Evolutionary conservation across 1,140 invertebrate species (phyloP).

Genomic region (Penaeus chinensis): DNA sequence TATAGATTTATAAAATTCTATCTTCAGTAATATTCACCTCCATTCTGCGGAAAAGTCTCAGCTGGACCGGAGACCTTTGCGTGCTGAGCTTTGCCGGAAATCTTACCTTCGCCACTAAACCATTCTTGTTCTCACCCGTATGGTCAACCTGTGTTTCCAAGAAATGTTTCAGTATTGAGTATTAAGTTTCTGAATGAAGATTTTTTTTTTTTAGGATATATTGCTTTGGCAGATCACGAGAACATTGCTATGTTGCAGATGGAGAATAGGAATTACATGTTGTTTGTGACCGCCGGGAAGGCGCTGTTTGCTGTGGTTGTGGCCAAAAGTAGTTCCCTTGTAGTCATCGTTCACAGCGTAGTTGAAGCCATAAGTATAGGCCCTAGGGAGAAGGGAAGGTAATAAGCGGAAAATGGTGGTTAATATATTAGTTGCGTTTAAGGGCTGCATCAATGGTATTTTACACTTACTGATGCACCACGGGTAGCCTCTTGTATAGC

Average conservation of each 20-base stretch:
- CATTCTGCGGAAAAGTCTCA: constrained; percentile 25
- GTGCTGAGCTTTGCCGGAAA: constrained; percentile 44
- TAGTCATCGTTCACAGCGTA: constrained; percentile 43
- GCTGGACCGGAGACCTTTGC: constrained; percentile 19
- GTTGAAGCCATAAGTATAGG: constrained; percentile 27
- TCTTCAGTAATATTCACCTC: constrained; percentile 9
- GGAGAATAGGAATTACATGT: neutral
- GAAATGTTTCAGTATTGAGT: neutral
- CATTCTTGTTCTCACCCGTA: constrained; percentile 45
- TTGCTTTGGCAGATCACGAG: too few relatives aligned
- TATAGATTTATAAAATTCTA: neutral
- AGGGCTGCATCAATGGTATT: too few relatives aligned
- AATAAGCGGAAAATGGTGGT: neutral
- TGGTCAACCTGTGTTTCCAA: constrained; percentile 26
- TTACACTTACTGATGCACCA: too few relatives aligned
- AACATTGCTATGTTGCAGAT: neutral
- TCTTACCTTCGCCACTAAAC: constrained; percentile 36
- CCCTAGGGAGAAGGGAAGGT: neutral
- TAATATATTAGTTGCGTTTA: too few relatives aligned
- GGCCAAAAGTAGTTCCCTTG: constrained; percentile 30
- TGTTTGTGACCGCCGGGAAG: constrained; percentile 35
- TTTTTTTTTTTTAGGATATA: neutral
- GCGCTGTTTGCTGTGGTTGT: constrained; percentile 30
- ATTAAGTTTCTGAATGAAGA: neutral
- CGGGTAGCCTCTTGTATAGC: too few relatives aligned